A percentile compares a stretch with the other conserved stretches of the same genome.
Conservation (phyloP, 2,888 invertebrate species). For the Epinotia bilunana region DNA sequence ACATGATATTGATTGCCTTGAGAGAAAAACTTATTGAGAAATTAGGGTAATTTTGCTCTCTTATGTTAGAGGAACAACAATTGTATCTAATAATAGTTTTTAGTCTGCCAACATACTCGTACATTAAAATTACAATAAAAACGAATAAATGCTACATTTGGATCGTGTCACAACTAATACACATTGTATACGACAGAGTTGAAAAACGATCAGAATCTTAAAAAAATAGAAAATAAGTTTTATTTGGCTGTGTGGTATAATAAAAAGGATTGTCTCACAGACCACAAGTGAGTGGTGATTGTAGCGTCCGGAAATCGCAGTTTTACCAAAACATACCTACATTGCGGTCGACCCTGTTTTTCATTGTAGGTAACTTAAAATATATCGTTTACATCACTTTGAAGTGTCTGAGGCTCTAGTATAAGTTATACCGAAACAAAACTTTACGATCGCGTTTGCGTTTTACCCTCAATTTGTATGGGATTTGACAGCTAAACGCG, state of each 20-base stretch:
- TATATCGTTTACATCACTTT: neutral
- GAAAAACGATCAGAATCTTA: neutral
- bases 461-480: too few species aligned
- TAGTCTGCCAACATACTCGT: conserved; percentile 9
- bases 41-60: conserved; percentile 8
- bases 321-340: neutral
- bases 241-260: neutral
- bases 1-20: conserved; percentile 5
- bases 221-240: neutral
- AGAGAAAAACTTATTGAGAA: conserved; percentile 1
- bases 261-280: conserved; percentile 4
- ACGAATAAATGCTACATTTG: conserved; percentile 13
- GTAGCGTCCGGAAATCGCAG: neutral
- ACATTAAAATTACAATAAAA: conserved; percentile 10
- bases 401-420: too few species aligned
- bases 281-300: conserved; percentile 11
- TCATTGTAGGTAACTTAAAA: conserved; percentile 9
- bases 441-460: too few species aligned
- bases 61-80: conserved; percentile 16
- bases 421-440: too few species aligned
- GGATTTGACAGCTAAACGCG: too few species aligned
- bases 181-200: neutral
- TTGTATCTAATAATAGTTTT: conserved; percentile 34
- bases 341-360: conserved; percentile 19
- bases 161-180: conserved; percentile 9